Conservation (phyloP, 2,113 vertebrate species). For the Dipodomys ordii region DNA sequence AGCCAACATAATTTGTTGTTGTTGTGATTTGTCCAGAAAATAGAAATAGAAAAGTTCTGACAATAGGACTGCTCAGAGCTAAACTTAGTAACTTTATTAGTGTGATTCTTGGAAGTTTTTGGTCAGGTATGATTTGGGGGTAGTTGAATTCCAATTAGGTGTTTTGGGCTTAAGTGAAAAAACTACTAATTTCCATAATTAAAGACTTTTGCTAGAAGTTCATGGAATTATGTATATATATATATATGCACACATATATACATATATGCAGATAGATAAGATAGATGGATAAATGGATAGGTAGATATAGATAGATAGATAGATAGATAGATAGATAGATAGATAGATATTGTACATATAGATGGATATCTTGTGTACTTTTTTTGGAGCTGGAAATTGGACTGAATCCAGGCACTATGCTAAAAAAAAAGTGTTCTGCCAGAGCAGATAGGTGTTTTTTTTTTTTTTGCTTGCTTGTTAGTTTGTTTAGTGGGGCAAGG, state of each 20-base stretch:
- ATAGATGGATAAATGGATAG: no score
- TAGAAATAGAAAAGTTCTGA: background rate
- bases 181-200: background rate
- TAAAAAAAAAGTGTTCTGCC: background rate
- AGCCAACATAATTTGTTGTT: background rate
- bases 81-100: constrained; percentile 1
- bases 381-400: background rate
- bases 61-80: background rate
- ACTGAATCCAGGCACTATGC: background rate
- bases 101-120: background rate
- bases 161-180: background rate
- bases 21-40: constrained; percentile 11
- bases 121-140: background rate
- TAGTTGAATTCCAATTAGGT: background rate
- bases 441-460: no score
- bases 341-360: background rate
- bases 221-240: background rate
- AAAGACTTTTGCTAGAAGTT: constrained; percentile 21
- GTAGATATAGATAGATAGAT: background rate
- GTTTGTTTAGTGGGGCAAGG: no score
- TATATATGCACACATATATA: no score
- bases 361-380: no score
- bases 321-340: background rate
- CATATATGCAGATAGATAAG: no score
- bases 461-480: no score